These are phyloP conservation scores for Chloroclysta siterata DNA, from an alignment of 2,888 invertebrate species.

Conservation along the genomic window DNA sequence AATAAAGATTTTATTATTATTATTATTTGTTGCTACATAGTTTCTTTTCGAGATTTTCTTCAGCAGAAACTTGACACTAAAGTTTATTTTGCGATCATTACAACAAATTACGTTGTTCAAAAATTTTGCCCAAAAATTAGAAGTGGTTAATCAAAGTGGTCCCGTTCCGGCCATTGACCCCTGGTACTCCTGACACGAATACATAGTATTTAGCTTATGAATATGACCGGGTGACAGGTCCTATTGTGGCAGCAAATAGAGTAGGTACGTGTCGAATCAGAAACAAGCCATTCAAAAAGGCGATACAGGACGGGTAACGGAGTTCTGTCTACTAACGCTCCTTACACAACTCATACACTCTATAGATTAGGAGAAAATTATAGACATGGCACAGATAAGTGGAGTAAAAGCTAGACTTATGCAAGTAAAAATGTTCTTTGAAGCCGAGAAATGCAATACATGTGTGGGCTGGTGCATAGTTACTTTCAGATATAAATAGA, in stretches of 20 bases:
- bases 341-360: conserved; percentile 54
- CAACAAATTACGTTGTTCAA: too few species aligned
- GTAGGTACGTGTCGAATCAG: conserved; percentile 77
- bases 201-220: conserved; percentile 65
- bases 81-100: too few species aligned
- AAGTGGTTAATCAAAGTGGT: conserved; percentile 27
- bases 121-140: conserved; percentile 15
- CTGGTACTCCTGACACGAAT: conserved; percentile 71
- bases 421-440: too few species aligned
- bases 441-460: too few species aligned
- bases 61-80: too few species aligned
- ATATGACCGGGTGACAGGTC: conserved; percentile 73
- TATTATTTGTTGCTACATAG: too few species aligned
- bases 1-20: too few species aligned
- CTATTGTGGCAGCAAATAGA: conserved; percentile 72
- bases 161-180: conserved; percentile 65
- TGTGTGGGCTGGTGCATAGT: too few species aligned
- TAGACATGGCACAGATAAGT: conserved; percentile 7
- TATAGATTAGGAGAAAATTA: conserved; percentile 57
- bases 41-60: too few species aligned
- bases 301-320: conserved; percentile 79
- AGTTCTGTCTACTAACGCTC: conserved; percentile 47
- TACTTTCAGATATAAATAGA: too few species aligned
- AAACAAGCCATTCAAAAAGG: conserved; percentile 76
- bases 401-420: neutral